Evolutionary conservation across 2,113 vertebrate species (phyloP), one percentile per base, ranked within the genome.

Genomic region (Lagopus leucura): DNA sequence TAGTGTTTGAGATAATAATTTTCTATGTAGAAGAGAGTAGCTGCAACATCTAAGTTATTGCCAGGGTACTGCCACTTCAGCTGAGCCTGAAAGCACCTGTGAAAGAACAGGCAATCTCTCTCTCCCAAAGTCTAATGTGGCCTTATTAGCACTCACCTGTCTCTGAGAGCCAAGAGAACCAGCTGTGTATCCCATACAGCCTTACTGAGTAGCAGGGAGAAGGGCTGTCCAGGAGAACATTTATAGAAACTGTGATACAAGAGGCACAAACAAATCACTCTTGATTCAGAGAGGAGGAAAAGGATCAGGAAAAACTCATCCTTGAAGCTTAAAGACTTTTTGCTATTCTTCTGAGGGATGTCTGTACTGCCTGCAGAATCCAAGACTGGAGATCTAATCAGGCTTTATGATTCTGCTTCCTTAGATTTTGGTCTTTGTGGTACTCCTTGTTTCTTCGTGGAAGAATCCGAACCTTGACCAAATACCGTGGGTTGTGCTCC

Each of bases 251-350:
- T 34, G 28, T 8, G 7, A 28, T 9, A 64, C n/a, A 67, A 61
- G 5, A 30, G 22, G 24, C 32, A 40, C 0, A 0, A 55, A 8
- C 16, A 36, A 48, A 71, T 36, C 4, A 6, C 2, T 0, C 2
- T 22, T 15, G 10, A 5, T 5, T n/a, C 24, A 48, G 57, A 52
- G 16, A 54, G 22, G 3, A 45, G 17, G 6, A 55, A 21, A 22
- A 38, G 14, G 19, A 25, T 3, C 3, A 18, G 3, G 34, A 9
- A 54, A 50, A 47, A 7, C 8, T 38, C 4, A 85, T 52, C 7
- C 5, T 83, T 80, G 38, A 32, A 82, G 61, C 4, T 32, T 16
- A 21, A 32, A 45, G 43, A 30, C 28, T 30, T 66, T 10, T 45
- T 66, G 42, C 42, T 66, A 42, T 45, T 45, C 19, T 32, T 66